A percentile compares a stretch with the other conserved stretches of the same genome.
Evolutionary conservation across 2,113 vertebrate genomes (phyloP).

Genomic region (Ia io): DNA sequence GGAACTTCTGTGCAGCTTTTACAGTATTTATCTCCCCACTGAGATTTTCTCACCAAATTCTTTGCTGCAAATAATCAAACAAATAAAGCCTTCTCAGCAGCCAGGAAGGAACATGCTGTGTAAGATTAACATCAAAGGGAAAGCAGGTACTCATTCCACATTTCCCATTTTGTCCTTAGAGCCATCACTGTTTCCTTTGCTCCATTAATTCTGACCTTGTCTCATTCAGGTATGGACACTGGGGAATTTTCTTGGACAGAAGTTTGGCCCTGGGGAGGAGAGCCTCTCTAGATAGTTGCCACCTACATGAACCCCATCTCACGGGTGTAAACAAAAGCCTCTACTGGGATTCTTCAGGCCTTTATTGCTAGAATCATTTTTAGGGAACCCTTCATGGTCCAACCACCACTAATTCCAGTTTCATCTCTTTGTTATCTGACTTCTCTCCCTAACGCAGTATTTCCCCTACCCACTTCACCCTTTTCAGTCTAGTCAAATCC

Average conservation of each 20-base stretch:
- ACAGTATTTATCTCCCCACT: slow-evolving; percentile 47
- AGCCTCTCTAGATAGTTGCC: background rate
- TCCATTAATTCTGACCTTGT: background rate
- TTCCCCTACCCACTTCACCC: accelerated
- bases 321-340: background rate
- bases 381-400: accelerated
- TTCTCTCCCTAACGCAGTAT: accelerated
- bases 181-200: accelerated
- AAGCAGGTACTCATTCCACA: background rate
- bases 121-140: slow-evolving; percentile 21
- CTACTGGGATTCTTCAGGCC: no score
- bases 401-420: accelerated
- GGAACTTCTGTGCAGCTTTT: slow-evolving; percentile 65
- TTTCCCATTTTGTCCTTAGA: background rate
- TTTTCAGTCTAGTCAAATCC: background rate
- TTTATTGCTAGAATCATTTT: background rate
- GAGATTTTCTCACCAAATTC: slow-evolving; percentile 56
- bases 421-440: accelerated
- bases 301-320: accelerated
- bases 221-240: background rate
- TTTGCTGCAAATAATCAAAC: slow-evolving; percentile 47
- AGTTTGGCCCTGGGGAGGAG: background rate
- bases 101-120: background rate
- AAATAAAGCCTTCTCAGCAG: slow-evolving; percentile 44
- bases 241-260: background rate